phyloP scores from a whole-genome alignment of 2,113 vertebrate species.

The Ameiurus melas region DNA sequence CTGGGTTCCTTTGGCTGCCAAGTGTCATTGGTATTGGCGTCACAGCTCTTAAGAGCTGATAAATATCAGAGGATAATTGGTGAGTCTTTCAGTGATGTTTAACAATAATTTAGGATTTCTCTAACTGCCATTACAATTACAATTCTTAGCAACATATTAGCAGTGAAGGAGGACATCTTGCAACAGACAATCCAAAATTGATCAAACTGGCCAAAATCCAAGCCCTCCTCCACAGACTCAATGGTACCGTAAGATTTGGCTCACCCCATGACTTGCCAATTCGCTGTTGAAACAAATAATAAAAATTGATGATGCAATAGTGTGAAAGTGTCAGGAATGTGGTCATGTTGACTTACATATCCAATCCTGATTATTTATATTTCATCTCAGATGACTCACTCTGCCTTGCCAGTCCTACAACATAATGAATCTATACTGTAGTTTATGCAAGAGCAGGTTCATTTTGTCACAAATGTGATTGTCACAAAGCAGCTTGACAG shows the following conservation, averaged over 20 bases:
- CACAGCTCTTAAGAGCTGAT: constrained; percentile 66
- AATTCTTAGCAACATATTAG: constrained; percentile 2
- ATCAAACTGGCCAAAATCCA: constrained; percentile 33
- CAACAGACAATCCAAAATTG: background rate
- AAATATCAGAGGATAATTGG: constrained; percentile 55
- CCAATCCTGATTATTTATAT: constrained; percentile 26
- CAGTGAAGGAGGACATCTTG: background rate
- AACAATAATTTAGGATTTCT: constrained; percentile 16
- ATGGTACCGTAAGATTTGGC: constrained; percentile 46
- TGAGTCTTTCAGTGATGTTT: constrained; percentile 19
- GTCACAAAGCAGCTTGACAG: background rate
- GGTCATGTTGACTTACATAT: constrained; percentile 36
- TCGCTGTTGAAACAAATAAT: constrained; percentile 29
- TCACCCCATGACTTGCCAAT: constrained; percentile 23
- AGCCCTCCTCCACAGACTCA: constrained; percentile 52
- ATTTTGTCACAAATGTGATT: no score
- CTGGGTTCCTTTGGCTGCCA: constrained; percentile 56
- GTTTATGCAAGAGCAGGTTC: background rate
- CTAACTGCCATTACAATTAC: background rate
- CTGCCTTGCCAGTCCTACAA: background rate
- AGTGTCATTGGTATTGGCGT: constrained; percentile 63
- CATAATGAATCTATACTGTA: constrained; percentile 10
- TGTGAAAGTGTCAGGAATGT: constrained; percentile 35
- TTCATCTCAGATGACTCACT: constrained; percentile 2
- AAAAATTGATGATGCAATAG: constrained; percentile 51